Conservation (phyloP, 1,140 invertebrate genomes). For the Bicyclus anynana region DNA sequence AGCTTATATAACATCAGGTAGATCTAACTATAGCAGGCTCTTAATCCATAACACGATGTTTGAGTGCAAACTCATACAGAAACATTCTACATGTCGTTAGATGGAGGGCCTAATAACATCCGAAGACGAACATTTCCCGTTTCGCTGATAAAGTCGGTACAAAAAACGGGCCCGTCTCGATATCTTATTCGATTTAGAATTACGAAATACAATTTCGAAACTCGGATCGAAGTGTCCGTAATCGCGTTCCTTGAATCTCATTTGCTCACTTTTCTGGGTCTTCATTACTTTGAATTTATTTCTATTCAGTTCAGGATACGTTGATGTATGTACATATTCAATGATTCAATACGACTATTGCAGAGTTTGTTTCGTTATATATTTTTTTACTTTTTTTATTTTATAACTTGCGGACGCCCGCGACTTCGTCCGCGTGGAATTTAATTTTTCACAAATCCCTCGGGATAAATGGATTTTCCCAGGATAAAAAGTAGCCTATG, state of each 20-base stretch:
- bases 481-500: no score
- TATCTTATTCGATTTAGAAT: constrained; percentile 28
- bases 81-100: neutral
- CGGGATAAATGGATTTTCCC: no score
- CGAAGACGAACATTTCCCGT: neutral
- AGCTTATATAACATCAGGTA: no score
- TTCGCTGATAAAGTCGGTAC: constrained; percentile 14
- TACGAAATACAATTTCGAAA: constrained; percentile 24
- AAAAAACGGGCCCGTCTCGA: constrained; percentile 19
- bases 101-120: neutral
- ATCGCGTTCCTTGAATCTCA: constrained; percentile 20
- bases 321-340: constrained; percentile 6
- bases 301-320: neutral
- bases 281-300: constrained; percentile 22
- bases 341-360: neutral
- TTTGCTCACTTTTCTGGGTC: constrained; percentile 19
- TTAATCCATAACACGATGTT: no score
- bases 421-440: no score
- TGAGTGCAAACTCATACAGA: no score
- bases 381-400: neutral
- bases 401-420: no score
- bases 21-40: no score
- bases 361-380: neutral
- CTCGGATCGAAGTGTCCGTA: constrained; percentile 20
- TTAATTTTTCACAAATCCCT: no score